phyloP scores from a whole-genome alignment of 2,113 vertebrate genomes.

The Platycercus adscitus region DNA sequence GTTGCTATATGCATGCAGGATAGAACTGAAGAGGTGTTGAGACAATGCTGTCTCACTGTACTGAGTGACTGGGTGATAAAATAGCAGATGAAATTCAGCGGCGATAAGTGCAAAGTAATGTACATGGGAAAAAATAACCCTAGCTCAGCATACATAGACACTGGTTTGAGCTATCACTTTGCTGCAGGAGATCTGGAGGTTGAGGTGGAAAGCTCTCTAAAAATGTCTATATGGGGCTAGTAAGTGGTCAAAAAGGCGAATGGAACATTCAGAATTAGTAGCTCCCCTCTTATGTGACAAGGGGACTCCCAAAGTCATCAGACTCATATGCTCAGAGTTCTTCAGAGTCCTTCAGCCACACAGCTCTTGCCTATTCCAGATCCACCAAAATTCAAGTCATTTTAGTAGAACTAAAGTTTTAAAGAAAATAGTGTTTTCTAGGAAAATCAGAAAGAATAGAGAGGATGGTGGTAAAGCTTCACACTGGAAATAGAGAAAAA shows the following conservation, averaged over 20 bases:
- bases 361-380: not conserved
- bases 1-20: not conserved
- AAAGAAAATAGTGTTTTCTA: not conserved
- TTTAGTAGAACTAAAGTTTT: not conserved
- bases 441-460: not conserved
- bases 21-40: not conserved
- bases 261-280: not conserved
- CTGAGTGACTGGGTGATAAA: slow-evolving; percentile 52
- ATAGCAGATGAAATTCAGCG: not conserved
- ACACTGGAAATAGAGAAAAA: not conserved
- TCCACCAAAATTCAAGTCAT: not conserved
- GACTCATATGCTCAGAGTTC: not conserved
- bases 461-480: not conserved
- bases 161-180: not conserved
- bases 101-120: not conserved
- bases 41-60: not conserved
- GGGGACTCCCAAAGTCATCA: not conserved
- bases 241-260: not conserved
- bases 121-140: slow-evolving; percentile 23
- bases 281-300: not conserved
- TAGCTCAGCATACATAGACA: not conserved
- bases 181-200: not conserved
- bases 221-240: not conserved
- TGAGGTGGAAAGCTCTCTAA: not conserved
- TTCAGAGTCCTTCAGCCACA: not conserved